Conservation (phyloP, 2,113 vertebrate species). For the Lampris incognitus region DNA sequence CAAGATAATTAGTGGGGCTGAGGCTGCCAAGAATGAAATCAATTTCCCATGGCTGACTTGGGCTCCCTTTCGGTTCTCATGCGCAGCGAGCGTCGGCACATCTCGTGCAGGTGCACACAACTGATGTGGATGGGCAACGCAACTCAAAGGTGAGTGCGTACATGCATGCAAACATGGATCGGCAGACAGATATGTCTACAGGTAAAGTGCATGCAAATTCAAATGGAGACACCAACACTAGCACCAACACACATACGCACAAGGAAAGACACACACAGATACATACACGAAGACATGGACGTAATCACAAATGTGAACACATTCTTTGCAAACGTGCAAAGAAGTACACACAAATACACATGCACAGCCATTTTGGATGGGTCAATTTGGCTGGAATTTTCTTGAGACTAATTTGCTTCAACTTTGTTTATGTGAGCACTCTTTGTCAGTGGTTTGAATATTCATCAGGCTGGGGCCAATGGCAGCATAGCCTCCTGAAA, state of each 20-base stretch:
- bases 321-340: too few relatives aligned
- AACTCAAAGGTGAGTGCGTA: too few relatives aligned
- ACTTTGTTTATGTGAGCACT: slow-evolving; percentile 57
- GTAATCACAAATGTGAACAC: too few relatives aligned
- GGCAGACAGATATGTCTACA: too few relatives aligned
- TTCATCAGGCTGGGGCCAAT: slow-evolving; percentile 66
- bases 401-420: slow-evolving; percentile 62
- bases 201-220: too few relatives aligned
- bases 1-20: slow-evolving; percentile 37
- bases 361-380: slow-evolving; percentile 8
- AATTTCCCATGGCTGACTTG: slow-evolving; percentile 31
- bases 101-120: slow-evolving; percentile 4
- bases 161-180: too few relatives aligned
- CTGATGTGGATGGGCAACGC: too few relatives aligned
- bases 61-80: slow-evolving; percentile 9
- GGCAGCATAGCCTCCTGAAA: slow-evolving; percentile 42
- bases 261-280: not conserved
- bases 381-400: slow-evolving; percentile 6
- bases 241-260: not conserved
- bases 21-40: slow-evolving; percentile 28
- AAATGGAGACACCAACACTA: too few relatives aligned
- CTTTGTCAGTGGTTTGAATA: slow-evolving; percentile 73
- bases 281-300: not conserved
- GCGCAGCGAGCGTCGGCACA: slow-evolving; percentile 5
- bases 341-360: slow-evolving; percentile 3